Evolutionary conservation across 1,140 invertebrate species (phyloP), one percentile per base, ranked within the genome.

Genomic region (Venustaconcha ellipsiformis): DNA sequence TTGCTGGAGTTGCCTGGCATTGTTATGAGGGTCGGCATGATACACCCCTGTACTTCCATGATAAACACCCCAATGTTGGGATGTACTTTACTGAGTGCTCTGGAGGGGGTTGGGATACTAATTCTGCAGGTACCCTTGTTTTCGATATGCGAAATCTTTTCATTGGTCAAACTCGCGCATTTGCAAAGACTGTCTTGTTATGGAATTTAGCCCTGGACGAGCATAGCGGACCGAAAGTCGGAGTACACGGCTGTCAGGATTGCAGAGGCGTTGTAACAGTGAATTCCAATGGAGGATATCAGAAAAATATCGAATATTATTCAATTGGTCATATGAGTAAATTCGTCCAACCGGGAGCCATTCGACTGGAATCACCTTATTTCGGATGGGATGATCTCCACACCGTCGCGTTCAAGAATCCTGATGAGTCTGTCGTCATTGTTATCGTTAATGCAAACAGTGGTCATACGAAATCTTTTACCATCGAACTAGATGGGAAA

Each of bases 151-250:
- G 76, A 37, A 75, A 76, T 57, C 71, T 84, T 20, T 79, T 81
- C 37, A 80, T 84, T 58, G 80, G 78, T 15, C 81, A 83, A 73
- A 72, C 81, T 62, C 72, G 69, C n/a, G 59, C 68, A 14, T 82
- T 80, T 76, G 76, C 76, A 18, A 79, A 81, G 63, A 71, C 74
- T 4, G 80, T 83, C 18, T 30, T 83, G n/a, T 68, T 82, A 1
- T 84, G 83, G 83, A 84, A 84, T 58, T 58, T 84, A 14, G 83
- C 83, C 23, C 74, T 84, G 12, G 78, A 84, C 23, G 78, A 84
- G 17, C 65, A 84, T 56, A 60, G 74, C 11, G 81, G 83, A 20
- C 83, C 83, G 30, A 68, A 64, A 57, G 74, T 78, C 14, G 66
- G 73, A 20, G 79, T 80, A 6, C 65, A 70, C 37, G 83, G 83